phyloP scores from a whole-genome alignment of 1,140 invertebrate genomes.

The Pararge aegeria region DNA sequence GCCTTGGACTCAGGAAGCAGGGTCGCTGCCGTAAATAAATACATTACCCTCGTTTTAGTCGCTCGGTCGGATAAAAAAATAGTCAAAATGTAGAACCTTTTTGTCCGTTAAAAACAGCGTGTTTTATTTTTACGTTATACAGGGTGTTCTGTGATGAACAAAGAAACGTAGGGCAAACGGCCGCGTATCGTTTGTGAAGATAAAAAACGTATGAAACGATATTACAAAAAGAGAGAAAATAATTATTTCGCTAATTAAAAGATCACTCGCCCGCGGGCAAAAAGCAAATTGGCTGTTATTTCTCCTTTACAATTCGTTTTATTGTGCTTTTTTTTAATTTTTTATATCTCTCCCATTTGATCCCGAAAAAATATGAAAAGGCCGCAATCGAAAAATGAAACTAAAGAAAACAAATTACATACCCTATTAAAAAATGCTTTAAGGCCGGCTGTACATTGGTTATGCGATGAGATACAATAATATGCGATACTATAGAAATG shows the following conservation, averaged over 20 bases:
- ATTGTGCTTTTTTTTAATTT: background rate
- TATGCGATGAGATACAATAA: background rate
- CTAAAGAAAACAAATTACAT: background rate
- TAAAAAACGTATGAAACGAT: background rate
- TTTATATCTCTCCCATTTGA: background rate
- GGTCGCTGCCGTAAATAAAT: too few species aligned
- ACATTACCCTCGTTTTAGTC: too few species aligned
- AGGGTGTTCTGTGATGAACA: too few species aligned
- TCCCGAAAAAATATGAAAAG: slow-evolving; percentile 4
- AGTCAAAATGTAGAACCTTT: too few species aligned
- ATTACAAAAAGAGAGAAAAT: background rate
- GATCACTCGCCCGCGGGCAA: background rate
- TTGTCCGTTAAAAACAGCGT: too few species aligned
- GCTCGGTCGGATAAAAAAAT: too few species aligned
- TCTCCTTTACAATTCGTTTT: background rate
- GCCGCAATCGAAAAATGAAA: background rate
- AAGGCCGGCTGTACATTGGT: background rate
- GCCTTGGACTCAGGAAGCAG: too few species aligned
- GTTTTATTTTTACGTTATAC: too few species aligned
- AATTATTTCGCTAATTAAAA: slow-evolving; percentile 5
- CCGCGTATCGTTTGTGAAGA: background rate
- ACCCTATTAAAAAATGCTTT: background rate
- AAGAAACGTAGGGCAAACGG: too few species aligned
- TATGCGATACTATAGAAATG: too few species aligned
- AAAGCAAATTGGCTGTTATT: slow-evolving; percentile 2